Percentiles rank a stretch among this genome's conserved stretches.
Evolutionary conservation across 2,888 invertebrate genomes (phyloP).

Genomic region (Erannis defoliaria): DNA sequence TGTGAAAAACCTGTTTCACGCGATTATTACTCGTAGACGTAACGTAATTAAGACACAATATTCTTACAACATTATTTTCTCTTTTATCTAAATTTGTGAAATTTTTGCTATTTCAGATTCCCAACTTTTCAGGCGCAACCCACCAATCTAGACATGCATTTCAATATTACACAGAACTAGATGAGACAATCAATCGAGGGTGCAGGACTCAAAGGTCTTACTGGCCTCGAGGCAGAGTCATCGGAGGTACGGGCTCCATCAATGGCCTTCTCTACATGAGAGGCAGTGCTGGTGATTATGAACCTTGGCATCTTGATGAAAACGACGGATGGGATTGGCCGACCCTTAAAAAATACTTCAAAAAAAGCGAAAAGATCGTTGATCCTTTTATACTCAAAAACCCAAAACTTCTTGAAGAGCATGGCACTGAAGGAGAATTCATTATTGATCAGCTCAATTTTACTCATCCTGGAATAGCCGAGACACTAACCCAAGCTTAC

Average conservation of each 20-base stretch:
- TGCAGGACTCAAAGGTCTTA: conserved; percentile 62
- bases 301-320: conserved; percentile 67
- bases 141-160: conserved; percentile 65
- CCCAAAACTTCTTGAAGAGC: conserved; percentile 66
- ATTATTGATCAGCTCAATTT: conserved; percentile 80
- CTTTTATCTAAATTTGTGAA: neutral
- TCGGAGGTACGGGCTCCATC: conserved; percentile 79
- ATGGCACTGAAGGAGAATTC: conserved; percentile 82
- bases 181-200: conserved; percentile 65
- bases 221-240: conserved; percentile 76
- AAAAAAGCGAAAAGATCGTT: conserved; percentile 74
- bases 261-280: conserved; percentile 77
- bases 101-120: conserved; percentile 63
- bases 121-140: conserved; percentile 68
- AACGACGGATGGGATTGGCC: conserved; percentile 79
- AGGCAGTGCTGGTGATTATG: conserved; percentile 73
- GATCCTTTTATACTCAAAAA: conserved; percentile 74
- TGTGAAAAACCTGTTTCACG: too few relatives aligned
- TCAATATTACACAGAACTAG: conserved; percentile 74
- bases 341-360: conserved; percentile 71
- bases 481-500: conserved; percentile 73
- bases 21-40: neutral
- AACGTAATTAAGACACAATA: neutral
- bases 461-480: conserved; percentile 66
- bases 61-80: too few relatives aligned